Evolutionary conservation across 2,113 vertebrate species (phyloP).

Genomic region (Alaudala cheleensis): DNA sequence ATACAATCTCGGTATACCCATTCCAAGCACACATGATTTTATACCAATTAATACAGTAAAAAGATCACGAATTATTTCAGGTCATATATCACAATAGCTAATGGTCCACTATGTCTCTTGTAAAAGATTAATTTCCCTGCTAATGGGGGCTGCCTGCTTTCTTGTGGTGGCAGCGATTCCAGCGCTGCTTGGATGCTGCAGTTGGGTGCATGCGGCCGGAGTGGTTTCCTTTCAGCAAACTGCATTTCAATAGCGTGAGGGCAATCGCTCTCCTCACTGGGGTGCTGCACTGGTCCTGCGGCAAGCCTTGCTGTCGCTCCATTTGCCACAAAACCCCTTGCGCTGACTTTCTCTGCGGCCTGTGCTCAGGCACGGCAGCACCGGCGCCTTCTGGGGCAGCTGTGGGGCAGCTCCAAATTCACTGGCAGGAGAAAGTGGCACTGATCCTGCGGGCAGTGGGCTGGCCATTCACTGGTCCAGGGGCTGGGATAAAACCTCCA

Average conservation of each 20-base stretch:
- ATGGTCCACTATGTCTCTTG: background rate
- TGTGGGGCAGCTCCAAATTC: background rate
- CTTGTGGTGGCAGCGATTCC: rapidly evolving
- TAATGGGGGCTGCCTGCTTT: background rate
- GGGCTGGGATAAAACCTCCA: background rate
- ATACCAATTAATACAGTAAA: no score
- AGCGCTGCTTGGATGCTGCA: rapidly evolving
- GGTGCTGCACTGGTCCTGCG: background rate
- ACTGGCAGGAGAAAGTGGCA: background rate
- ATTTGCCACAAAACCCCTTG: background rate
- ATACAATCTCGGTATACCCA: no score
- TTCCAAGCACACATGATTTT: no score
- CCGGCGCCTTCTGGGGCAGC: rapidly evolving
- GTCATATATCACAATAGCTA: background rate
- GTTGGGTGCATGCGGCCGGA: rapidly evolving
- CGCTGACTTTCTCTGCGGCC: rapidly evolving
- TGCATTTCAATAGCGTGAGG: background rate
- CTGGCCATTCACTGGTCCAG: rapidly evolving
- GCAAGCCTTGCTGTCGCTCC: rapidly evolving
- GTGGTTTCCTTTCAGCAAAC: background rate
- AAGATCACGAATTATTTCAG: no score
- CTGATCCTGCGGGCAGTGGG: rapidly evolving
- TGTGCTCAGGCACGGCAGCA: rapidly evolving
- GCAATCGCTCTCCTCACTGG: rapidly evolving
- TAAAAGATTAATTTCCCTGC: background rate